Evolutionary conservation across 1,140 invertebrate species (phyloP), one percentile per base, ranked within the genome.

Genomic region (Ceratina australensis): DNA sequence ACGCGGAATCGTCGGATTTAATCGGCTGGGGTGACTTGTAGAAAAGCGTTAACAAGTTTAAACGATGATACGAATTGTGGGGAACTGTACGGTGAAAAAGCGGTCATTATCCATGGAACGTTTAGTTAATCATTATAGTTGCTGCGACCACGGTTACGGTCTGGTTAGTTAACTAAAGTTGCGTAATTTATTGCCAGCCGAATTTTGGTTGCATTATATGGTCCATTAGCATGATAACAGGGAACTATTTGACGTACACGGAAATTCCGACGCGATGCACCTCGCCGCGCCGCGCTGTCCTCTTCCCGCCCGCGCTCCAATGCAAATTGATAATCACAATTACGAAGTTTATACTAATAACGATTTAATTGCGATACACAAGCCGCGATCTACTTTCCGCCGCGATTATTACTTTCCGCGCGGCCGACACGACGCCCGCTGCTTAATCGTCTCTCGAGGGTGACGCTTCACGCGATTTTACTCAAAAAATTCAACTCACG

Each of bases 171-270:
- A 87, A 86, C 85, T 69, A 79, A 86, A 88, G 84, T 88, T 87
- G 86, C 86, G 84, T 88, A 88, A 91, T 90, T 89, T 87, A 90
- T 91, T 90, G 87, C 87, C 85, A 89, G 86, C 83, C 84, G 84
- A 90, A 89, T 90, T 90, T 91, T 85, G 84, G 87, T 86, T 84
- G 86, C 83, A 82, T 85, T 85, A 85, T 82, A 85, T 85, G 79
- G 80, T 84, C 83, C 83, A 86, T 86, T 88, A 84, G 73, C 79
- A 65, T 78, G 82, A 79, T 80, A 67, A 79, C 78, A 47, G 74
- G 74, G 77, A 74, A 85, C 72, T 85, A 85, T 85, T 85, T 84
- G 81, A 81, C 83, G 82, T 75, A 63, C 65, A 75, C 78, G 63
- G 65, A 52, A 77, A 80, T 77, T 80, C 65, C 72, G 59, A 20